A percentile compares a stretch with the other conserved stretches of the same genome.
These are phyloP conservation scores for Seriola rivoliana DNA, from an alignment of 2,113 vertebrate genomes.

Conservation along the genomic window DNA sequence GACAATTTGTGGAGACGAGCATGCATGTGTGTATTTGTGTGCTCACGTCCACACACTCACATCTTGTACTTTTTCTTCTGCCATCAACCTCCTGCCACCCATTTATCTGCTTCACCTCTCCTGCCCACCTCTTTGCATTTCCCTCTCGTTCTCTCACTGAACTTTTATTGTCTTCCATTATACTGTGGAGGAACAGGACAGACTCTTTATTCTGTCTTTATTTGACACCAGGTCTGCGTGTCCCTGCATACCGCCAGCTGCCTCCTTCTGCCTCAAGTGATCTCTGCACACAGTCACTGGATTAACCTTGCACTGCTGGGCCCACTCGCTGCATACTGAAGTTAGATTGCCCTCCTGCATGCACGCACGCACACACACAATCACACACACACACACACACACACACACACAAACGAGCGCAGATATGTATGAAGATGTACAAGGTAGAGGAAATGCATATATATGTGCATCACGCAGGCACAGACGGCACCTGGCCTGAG, in stretches of 20 bases:
- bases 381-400: neutral
- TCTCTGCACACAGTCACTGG: constrained; percentile 54
- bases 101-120: constrained; percentile 43
- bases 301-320: constrained; percentile 60
- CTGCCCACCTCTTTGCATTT: constrained; percentile 27
- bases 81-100: constrained; percentile 31
- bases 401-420: neutral
- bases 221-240: constrained; percentile 30
- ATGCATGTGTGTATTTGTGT: neutral
- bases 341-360: constrained; percentile 21
- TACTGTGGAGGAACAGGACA: neutral
- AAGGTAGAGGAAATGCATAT: constrained; percentile 25
- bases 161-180: constrained; percentile 39
- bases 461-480: constrained; percentile 22
- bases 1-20: constrained; percentile 6
- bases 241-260: constrained; percentile 28
- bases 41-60: neutral
- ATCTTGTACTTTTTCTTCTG: neutral
- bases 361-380: neutral
- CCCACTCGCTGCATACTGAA: constrained; percentile 40
- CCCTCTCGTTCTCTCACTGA: neutral
- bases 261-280: constrained; percentile 46
- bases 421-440: constrained; percentile 1
- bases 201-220: constrained; percentile 14
- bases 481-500: constrained; percentile 46